Base-by-base conservation (phyloP, 2,113 vertebrate species). In the Zapus hudsonius region DNA sequence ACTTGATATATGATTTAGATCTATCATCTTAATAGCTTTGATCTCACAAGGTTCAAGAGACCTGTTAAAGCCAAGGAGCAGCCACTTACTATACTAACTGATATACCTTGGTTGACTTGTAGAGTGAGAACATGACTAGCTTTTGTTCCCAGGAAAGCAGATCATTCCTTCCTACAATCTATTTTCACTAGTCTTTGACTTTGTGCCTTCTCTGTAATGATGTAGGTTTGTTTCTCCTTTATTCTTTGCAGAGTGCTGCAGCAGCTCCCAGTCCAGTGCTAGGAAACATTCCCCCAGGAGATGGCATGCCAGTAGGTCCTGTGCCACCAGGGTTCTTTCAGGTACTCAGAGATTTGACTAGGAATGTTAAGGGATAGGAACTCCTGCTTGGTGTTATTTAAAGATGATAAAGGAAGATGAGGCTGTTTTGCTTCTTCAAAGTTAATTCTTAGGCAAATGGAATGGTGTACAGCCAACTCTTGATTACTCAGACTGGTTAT, bases 251-350 rank as follows among this genome's bases (percentile, higher is more conserved):
- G 99, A 99, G 99, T 97, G 99, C 99, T 96, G 99, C 99, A 97
- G 99, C 99, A 97, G 99, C 99, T 96, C 99, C 99, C 96, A 99
- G 99, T 95, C 99, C 99, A 79, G 99, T 99, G 97, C 98, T 99
- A 94, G 99, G 99, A 97, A 99, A 98, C 98, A 99, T 99, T 97
- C 99, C 99, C 97, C 98, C 99, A 96, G 99, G 99, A 98, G 99
- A 99, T 96, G 99, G 99, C 97, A 99, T 99, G 99, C 99, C 99
- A 97, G 99, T 99, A 98, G 99, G 99, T 93, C 99, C 99, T 91
- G 99, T 99, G 91, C 99, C 99, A 94, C 99, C 99, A 80, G 99
- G 99, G 84, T 99, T 99, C 98, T 99, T 99, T 98, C 99, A 99
- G 99, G 99, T 99, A 99, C 98, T 97, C 93, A 98, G 97, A 98